Evolutionary conservation across 2,888 invertebrate species (phyloP), one percentile per base, ranked within the genome.

Genomic region (Eupithecia centaureata): DNA sequence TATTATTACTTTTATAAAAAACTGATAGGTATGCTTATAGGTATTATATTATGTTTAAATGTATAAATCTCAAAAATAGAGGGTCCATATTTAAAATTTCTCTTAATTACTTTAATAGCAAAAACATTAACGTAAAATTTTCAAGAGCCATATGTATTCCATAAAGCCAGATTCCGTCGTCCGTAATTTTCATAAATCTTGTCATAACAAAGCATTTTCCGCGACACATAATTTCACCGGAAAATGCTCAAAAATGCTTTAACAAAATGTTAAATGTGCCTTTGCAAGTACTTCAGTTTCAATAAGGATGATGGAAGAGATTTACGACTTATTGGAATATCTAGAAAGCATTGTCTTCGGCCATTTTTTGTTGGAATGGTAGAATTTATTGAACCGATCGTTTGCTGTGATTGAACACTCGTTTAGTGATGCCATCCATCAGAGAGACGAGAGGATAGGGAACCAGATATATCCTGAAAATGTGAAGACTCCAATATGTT

Each of bases 371-470:
- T 57, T 57, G 18, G 56, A 56, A 56, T 56, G 13, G 57, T 22
- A 18, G 32, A 68, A 65, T 64, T 64, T 58, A 61, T 68, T 61
- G 30, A 60, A 63, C 54, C 54, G 60, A 42, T 54, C 51, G 52
- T 25, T 54, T 63, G 2, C 47, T 47, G 47, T 47, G 63, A 63
- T 63, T 63, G 67, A 67, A n/a, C 60, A 54, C 38, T 54, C 59
- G 59, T 32, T 59, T 27, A 59, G 56, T 27, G n/a, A 2, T 15
- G 57, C 32, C 3, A 57, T 57, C 57, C 18, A 33, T 57, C 30
- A 57, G 5, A 12, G 57, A 30, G 30, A 57, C n/a, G 1, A 32
- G 7, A 54, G 18, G 52, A 27, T 27, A 15, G 27, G 52, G 18
- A 5, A 10, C 57, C 54, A 56, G 54, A 18, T 56, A 30, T 28